A percentile compares a stretch with the other conserved stretches of the same genome.
phyloP scores from a whole-genome alignment of 2,113 vertebrate species.

The Microtus pennsylvanicus region DNA sequence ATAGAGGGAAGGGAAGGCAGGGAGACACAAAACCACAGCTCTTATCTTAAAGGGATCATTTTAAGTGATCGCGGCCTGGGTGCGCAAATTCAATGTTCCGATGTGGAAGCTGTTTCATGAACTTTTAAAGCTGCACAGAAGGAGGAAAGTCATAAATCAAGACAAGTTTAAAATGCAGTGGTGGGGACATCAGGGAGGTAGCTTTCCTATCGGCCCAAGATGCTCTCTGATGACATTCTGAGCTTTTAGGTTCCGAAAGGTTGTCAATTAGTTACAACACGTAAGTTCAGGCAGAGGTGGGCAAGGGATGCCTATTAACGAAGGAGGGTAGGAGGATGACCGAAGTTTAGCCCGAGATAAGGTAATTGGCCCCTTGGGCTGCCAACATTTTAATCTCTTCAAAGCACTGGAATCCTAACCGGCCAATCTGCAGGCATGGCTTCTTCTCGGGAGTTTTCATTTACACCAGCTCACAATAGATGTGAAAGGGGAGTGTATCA shows the following conservation, averaged over 20 bases:
- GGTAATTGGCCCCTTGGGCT: not conserved
- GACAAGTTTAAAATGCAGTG: not conserved
- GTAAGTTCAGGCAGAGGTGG: not conserved
- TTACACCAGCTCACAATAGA: not conserved
- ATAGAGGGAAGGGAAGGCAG: not conserved
- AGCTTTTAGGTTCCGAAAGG: not conserved
- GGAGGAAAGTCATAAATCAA: not conserved
- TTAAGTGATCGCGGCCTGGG: not conserved
- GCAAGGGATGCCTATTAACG: not conserved
- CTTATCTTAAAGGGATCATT: not conserved
- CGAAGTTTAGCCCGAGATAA: not conserved
- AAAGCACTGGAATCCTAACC: not conserved
- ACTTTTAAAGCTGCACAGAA: not conserved
- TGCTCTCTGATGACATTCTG: not conserved
- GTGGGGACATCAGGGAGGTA: not conserved
- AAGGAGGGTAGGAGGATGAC: rapidly evolving
- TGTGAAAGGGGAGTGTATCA: not conserved
- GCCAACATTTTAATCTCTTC: not conserved
- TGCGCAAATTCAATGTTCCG: not conserved
- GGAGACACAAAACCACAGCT: not conserved
- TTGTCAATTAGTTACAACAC: too few relatives aligned
- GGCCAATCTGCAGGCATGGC: not conserved
- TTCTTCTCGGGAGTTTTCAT: not conserved
- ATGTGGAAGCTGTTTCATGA: not conserved
- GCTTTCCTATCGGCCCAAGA: not conserved